These are phyloP conservation scores for Plusia festucae DNA, from an alignment of 2,888 invertebrate genomes.

Conservation along the genomic window DNA sequence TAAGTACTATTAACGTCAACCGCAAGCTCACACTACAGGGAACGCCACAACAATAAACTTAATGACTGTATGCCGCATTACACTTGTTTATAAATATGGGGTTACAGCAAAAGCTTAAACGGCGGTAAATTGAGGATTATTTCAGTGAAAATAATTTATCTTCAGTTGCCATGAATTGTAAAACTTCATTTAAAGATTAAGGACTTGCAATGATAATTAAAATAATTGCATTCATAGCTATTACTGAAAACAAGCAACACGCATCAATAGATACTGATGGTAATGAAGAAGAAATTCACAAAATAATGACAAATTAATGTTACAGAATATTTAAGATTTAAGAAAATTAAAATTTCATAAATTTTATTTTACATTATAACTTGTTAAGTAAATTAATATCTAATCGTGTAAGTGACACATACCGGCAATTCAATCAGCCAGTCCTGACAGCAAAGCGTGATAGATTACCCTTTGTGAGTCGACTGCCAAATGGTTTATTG, in stretches of 20 bases:
- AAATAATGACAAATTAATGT: too few species aligned
- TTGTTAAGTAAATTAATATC: background rate
- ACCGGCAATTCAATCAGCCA: background rate
- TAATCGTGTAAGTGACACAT: background rate
- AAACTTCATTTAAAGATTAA: too few species aligned
- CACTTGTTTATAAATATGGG: background rate
- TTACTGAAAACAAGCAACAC: too few species aligned
- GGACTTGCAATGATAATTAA: too few species aligned
- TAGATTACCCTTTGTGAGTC: constrained; percentile 5
- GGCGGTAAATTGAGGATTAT: background rate
- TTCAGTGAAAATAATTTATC: background rate
- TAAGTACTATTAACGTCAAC: constrained; percentile 1
- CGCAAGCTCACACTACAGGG: constrained; percentile 1
- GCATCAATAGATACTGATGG: too few species aligned
- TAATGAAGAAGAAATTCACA: too few species aligned
- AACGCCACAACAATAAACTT: background rate
- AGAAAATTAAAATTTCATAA: too few species aligned
- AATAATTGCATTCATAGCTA: too few species aligned
- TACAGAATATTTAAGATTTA: too few species aligned
- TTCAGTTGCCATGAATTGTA: too few species aligned
- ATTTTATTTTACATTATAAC: too few species aligned
- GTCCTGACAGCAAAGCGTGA: background rate
- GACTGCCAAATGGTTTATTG: background rate
- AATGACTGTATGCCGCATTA: background rate
- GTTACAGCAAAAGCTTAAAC: background rate